Percentiles rank a stretch among this genome's conserved stretches.
These are phyloP conservation scores for Xerus rutilus DNA, from an alignment of 2,797 vertebrate species.

Conservation along the genomic window DNA sequence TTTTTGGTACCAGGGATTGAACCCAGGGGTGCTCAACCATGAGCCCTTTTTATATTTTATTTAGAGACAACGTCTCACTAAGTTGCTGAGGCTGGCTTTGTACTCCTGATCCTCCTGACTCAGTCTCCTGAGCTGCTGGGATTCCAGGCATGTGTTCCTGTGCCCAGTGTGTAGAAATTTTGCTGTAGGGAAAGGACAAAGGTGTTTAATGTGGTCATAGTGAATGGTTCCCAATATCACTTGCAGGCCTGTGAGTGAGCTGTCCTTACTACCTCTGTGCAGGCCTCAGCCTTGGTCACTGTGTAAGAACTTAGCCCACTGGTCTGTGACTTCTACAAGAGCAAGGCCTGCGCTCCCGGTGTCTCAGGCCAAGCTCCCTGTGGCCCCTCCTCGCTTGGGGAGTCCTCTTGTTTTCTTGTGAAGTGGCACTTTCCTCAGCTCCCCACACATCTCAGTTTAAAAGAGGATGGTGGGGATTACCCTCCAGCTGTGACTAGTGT, in stretches of 20 bases:
- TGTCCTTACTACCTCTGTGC: fast-evolving
- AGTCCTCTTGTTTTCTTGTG: background rate
- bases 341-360: background rate
- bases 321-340: background rate
- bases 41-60: too few relatives aligned
- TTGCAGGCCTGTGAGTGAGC: background rate
- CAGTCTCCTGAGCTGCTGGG: too few relatives aligned
- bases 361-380: background rate
- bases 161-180: background rate
- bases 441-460: background rate
- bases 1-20: too few relatives aligned
- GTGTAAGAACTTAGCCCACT: fast-evolving
- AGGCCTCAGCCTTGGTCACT: background rate
- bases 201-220: background rate
- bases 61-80: too few relatives aligned
- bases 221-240: background rate
- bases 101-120: too few relatives aligned
- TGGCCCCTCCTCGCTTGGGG: fast-evolving
- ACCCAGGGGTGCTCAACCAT: too few relatives aligned
- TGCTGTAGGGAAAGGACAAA: background rate
- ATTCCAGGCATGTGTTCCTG: too few relatives aligned
- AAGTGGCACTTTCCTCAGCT: background rate
- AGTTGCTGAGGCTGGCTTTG: too few relatives aligned
- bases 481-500: background rate
- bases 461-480: background rate